Evolutionary conservation across 2,797 vertebrate genomes (phyloP).

Genomic region (Pseudocheirus occidentalis): DNA sequence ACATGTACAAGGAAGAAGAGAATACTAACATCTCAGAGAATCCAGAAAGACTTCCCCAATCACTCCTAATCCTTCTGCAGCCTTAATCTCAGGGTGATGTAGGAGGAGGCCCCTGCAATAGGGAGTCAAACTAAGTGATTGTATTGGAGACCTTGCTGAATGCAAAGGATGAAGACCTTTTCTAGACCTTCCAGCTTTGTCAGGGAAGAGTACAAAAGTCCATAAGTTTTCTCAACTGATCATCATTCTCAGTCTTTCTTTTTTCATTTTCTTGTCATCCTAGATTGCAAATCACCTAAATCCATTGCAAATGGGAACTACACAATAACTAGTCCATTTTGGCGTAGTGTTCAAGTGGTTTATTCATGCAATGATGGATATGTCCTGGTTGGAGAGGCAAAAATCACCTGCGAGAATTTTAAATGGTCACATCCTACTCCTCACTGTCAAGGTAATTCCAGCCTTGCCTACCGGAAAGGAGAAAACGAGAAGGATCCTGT

Average conservation of each 20-base stretch:
- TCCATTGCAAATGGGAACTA: background rate
- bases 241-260: constrained; percentile 10
- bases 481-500: background rate
- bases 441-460: constrained; percentile 68
- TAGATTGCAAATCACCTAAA: constrained; percentile 44
- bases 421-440: constrained; percentile 5
- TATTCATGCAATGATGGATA: constrained; percentile 68
- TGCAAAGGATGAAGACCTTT: background rate
- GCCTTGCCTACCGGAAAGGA: background rate
- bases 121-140: background rate
- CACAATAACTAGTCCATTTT: no score
- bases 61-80: background rate
- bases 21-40: background rate
- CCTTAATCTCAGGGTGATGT: background rate
- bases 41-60: background rate
- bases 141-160: background rate
- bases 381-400: background rate
- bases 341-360: fast-evolving
- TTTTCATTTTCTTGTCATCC: background rate
- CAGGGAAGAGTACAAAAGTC: background rate
- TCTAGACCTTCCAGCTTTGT: background rate
- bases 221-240: background rate
- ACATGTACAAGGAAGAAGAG: background rate
- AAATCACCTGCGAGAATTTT: fast-evolving
- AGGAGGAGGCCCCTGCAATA: background rate